Percentiles rank a stretch among this genome's conserved stretches.
These are phyloP conservation scores for Luperina nickerlii DNA, from an alignment of 2,888 invertebrate genomes.

Conservation along the genomic window DNA sequence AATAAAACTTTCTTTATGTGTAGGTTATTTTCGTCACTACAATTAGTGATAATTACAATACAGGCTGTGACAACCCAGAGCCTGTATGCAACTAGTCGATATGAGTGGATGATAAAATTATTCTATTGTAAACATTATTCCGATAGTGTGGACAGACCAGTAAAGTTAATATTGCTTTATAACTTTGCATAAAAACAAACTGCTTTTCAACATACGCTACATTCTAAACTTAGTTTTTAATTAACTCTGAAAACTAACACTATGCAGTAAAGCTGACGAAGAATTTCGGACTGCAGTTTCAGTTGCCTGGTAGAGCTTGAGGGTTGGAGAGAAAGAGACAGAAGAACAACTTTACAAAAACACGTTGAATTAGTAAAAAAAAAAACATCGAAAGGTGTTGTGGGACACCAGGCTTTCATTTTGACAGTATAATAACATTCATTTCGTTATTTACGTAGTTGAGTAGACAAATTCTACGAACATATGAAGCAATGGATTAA, in stretches of 20 bases:
- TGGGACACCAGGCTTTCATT: too few relatives aligned
- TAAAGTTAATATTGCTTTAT: background rate
- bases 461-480: too few relatives aligned
- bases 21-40: background rate
- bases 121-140: slow-evolving; percentile 3
- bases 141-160: background rate
- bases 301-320: slow-evolving; percentile 4
- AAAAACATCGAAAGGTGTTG: too few relatives aligned
- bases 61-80: background rate
- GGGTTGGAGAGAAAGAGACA: slow-evolving; percentile 5
- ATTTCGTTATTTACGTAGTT: too few relatives aligned
- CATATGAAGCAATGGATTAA: too few relatives aligned
- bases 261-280: slow-evolving; percentile 39
- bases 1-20: background rate
- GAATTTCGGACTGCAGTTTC: slow-evolving; percentile 46
- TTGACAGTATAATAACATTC: too few relatives aligned
- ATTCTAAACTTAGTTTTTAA: slow-evolving; percentile 44
- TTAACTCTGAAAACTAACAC: slow-evolving; percentile 43
- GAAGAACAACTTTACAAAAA: slow-evolving; percentile 10
- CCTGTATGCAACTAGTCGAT: background rate
- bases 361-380: background rate
- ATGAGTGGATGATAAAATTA: slow-evolving; percentile 2
- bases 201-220: slow-evolving; percentile 22
- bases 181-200: slow-evolving; percentile 16
- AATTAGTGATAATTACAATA: too few relatives aligned